These are phyloP conservation scores for Melieria picta DNA, from an alignment of 2,888 invertebrate genomes.

Conservation along the genomic window DNA sequence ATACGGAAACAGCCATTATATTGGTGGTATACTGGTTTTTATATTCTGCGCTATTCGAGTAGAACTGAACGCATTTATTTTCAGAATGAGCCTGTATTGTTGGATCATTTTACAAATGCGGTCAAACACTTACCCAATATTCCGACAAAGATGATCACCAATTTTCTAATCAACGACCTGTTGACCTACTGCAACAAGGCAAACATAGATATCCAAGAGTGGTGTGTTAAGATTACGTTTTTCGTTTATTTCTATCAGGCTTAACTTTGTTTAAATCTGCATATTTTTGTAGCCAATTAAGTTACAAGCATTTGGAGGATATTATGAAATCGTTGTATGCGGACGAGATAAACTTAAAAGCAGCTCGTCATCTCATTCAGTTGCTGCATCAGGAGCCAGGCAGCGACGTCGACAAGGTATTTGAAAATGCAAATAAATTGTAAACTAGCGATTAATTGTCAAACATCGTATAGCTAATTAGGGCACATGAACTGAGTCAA, in stretches of 20 bases:
- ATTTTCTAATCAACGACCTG: constrained; percentile 78
- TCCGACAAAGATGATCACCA: constrained; percentile 72
- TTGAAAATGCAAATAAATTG: neutral
- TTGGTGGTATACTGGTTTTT: constrained; percentile 71
- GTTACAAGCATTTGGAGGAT: constrained; percentile 70
- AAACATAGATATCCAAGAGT: constrained; percentile 70
- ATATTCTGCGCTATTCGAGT: too few species aligned
- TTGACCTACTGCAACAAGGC: constrained; percentile 74
- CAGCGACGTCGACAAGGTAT: constrained; percentile 60
- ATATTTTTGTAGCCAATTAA: constrained; percentile 65
- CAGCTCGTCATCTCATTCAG: constrained; percentile 69
- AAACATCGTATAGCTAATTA: constrained; percentile 67
- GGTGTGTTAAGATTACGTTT: constrained; percentile 66
- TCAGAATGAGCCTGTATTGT: constrained; percentile 69
- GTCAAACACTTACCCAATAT: constrained; percentile 65
- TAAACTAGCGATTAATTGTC: constrained; percentile 33
- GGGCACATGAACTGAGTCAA: constrained; percentile 73
- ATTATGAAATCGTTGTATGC: constrained; percentile 72
- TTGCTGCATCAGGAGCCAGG: constrained; percentile 66
- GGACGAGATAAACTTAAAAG: constrained; percentile 72
- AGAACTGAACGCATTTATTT: constrained; percentile 43
- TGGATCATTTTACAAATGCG: constrained; percentile 70
- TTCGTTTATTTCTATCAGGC: neutral
- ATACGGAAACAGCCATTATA: constrained; percentile 73
- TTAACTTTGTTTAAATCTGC: too few species aligned